Base-by-base conservation (phyloP, 1,140 invertebrate species). In the Chymomyza costata region DNA sequence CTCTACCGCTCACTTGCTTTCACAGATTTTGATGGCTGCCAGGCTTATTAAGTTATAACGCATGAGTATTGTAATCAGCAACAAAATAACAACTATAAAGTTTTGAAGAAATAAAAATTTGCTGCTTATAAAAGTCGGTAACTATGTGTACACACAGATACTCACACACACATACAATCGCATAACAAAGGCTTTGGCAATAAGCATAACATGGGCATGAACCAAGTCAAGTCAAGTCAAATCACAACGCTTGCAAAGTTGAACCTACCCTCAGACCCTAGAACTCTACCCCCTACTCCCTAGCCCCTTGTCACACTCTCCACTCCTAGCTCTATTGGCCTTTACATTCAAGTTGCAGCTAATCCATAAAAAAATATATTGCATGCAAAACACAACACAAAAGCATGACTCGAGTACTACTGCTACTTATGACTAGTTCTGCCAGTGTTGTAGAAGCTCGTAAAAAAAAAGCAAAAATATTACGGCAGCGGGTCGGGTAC, bases 1-100 rank as follows among this genome's bases (percentile, higher is more conserved):
- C n/a, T n/a, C n/a, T n/a, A n/a, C n/a, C n/a, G n/a, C n/a, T n/a
- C n/a, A n/a, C n/a, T n/a, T n/a, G n/a, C n/a, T n/a, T n/a, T n/a
- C n/a, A 48, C 57, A 32, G 45, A 40, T 47, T 31, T 47, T 59
- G 48, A 46, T 34, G 37, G 19, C 16, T 60, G 61, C 53, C 57
- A 66, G n/a, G 66, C 53, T 82, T 78, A 78, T 82, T 82, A 76
- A 80, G 73, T 80, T 80, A 80, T 80, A 74, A 80, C 73, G 73
- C 73, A 80, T 80, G 68, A 67, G 73, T 80, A 62, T 68, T 54
- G 67, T 65, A 44, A 59, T 59, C 59, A 55, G 3, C 31, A 6
- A 34, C 3, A 34, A 34, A 34, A 34, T n/a, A 34, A 34, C 7
- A 34, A 34, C 5, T 6, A 28, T 6, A 63, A 58, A 64, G 61